Base-by-base conservation (phyloP, 2,113 vertebrate species). In the Sigmodon hispidus region DNA sequence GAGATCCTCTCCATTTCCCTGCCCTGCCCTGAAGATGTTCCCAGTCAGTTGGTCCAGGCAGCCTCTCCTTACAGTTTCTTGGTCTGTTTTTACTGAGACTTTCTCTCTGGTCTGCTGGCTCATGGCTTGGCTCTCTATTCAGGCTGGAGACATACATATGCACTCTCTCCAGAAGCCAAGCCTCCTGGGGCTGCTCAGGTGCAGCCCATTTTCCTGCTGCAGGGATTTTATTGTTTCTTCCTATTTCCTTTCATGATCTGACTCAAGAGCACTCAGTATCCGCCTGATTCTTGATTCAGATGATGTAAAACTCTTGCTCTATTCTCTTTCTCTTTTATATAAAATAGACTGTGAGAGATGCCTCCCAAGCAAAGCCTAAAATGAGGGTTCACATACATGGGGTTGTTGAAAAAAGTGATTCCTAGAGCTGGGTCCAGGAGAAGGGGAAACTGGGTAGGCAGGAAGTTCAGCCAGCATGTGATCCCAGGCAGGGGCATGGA, bases 41-140 rank as follows among this genome's bases (percentile, higher is more conserved):
- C 59, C 87, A 59, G 52, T 0, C 7, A 67, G 43, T 73, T 89
- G 95, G 72, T 86, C 34, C 0, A 0, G 87, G 72, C 26, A 3
- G 61, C 34, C 94, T 95, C 11, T 0, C 36, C 55, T 93, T 48
- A 2, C 4, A 50, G 63, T 19, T 48, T 40, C 57, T 7, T 19
- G 4, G 85, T 91, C 88, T 98, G 81, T 98, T 97, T 98, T 98
- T 94, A 97, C 81, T 48, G 48, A 48, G 22, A 29, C 36, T 88
- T 86, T 95, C 45, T 75, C 31, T 34, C 79, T 57, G 87, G 73
- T 91, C 94, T 96, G 93, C 90, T 79, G 85, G 77, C 92, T 96
- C 43, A 0, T 29, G 91, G 50, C 83, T 98, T 45, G 34, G 48
- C 87, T 96, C 89, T 96, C 0, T 0, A 45, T 85, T 84, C 93